Base-by-base conservation (phyloP, 2,888 invertebrate species). In the Trissoscelio sp. region DNA sequence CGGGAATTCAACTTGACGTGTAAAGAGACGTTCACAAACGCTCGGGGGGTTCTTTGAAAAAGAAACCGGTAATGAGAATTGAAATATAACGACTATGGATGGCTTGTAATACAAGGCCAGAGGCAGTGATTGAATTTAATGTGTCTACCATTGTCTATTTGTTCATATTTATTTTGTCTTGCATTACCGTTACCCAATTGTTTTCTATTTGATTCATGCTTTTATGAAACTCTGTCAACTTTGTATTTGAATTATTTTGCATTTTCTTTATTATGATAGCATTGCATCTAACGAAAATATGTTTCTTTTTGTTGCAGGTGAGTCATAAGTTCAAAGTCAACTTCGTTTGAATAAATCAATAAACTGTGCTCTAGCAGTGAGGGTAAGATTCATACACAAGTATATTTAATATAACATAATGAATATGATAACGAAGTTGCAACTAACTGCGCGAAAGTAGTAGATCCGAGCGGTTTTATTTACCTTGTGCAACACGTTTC, bases 11-110 rank as follows among this genome's bases (percentile, higher is more conserved):
- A 81, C 74, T 81, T 79, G 83, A 81, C 80, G 83, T 79, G 82
- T 80, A 84, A 86, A 84, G 83, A 82, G 83, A 83, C 75, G 79
- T 77, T 82, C 83, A 16, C 72, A 80, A 77, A 79, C 79, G 80
- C 60, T 79, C 75, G 37, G 62, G 44, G 83, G 79, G 37, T 62
- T 67, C 57, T 80, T 81, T 53, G 78, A 55, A 73, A 82, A 84
- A 81, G 72, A 64, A 81, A 82, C 83, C 77, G 79, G 79, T 86
- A 87, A 87, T 85, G 85, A 87, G 83, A 86, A 86, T 85, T 85
- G 85, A 86, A 87, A 83, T 81, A 81, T 85, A 85, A 85, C 85
- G 83, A 80, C 80, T 81, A 70, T 64, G 75, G 85, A 84, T 86
- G 82, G 81, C 57, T 83, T 70, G 78, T 85, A 86, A 85, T 87